phyloP scores from a whole-genome alignment of 2,888 invertebrate species.

The Lasioglossum pauxillum region DNA sequence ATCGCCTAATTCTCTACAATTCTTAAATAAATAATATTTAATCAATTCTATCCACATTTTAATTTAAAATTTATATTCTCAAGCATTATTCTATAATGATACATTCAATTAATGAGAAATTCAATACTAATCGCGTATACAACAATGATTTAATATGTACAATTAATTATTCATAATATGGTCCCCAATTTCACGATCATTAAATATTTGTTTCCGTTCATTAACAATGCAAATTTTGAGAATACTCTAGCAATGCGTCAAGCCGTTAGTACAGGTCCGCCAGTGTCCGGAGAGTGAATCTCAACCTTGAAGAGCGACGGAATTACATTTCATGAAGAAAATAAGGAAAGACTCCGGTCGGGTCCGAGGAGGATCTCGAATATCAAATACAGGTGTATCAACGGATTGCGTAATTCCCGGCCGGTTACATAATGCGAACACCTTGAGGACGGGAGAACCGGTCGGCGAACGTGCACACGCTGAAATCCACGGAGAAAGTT shows the following conservation, averaged over 20 bases:
- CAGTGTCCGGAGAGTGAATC: neutral
- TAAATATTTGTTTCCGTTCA: neutral
- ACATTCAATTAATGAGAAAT: neutral
- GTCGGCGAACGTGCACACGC: constrained; percentile 32
- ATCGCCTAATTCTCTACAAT: neutral
- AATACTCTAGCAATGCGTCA: neutral
- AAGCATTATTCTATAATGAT: too few relatives aligned
- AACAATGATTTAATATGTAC: neutral
- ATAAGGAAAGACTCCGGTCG: neutral
- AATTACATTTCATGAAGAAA: neutral
- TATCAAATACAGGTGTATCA: neutral
- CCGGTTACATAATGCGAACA: constrained; percentile 51
- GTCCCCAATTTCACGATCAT: neutral
- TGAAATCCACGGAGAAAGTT: constrained; percentile 65
- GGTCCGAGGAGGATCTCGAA: neutral
- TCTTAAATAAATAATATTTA: neutral
- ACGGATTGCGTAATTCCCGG: constrained; percentile 36
- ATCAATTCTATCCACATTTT: too few relatives aligned
- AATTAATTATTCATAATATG: neutral
- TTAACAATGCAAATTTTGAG: neutral
- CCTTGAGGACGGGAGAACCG: constrained; percentile 46
- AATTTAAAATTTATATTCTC: too few relatives aligned
- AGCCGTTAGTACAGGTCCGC: neutral
- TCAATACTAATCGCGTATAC: neutral
- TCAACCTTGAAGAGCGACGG: neutral